Evolutionary conservation across 1,140 invertebrate genomes (phyloP).

Genomic region (Lerema accius): DNA sequence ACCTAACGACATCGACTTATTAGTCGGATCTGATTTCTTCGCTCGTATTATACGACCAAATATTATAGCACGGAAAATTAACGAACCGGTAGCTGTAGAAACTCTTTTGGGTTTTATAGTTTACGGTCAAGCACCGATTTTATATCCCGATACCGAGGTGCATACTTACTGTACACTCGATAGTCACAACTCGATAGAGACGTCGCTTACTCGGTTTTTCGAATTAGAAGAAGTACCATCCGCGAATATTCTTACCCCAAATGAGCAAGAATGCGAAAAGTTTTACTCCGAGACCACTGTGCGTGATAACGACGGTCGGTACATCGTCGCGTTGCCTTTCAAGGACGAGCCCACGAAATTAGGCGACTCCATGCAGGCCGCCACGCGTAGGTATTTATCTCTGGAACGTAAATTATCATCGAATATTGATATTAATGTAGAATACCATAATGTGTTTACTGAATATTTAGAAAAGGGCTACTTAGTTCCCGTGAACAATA

Average conservation of each 20-base stretch:
- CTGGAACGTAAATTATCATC: conserved; percentile 23
- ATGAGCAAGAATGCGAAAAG: conserved; percentile 25
- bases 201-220: background rate
- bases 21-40: conserved; percentile 20
- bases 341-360: background rate
- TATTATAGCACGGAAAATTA: background rate
- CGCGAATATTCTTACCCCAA: background rate
- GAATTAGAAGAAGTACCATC: conserved; percentile 2
- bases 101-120: background rate
- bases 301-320: conserved; percentile 18
- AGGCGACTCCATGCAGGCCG: conserved; percentile 14
- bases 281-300: conserved; percentile 14
- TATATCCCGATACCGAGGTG: background rate
- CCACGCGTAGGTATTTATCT: conserved; percentile 27
- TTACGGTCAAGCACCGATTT: background rate
- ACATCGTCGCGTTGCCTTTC: conserved; percentile 23
- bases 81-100: background rate
- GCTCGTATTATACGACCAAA: conserved; percentile 8
- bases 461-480: conserved; percentile 12
- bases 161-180: background rate
- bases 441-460: conserved; percentile 14
- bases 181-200: background rate
- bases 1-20: conserved; percentile 11
- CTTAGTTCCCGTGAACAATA: background rate
- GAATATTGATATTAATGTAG: conserved; percentile 3